Conservation (phyloP, 2,888 invertebrate genomes). For the Malthinus seriepunctatus region DNA sequence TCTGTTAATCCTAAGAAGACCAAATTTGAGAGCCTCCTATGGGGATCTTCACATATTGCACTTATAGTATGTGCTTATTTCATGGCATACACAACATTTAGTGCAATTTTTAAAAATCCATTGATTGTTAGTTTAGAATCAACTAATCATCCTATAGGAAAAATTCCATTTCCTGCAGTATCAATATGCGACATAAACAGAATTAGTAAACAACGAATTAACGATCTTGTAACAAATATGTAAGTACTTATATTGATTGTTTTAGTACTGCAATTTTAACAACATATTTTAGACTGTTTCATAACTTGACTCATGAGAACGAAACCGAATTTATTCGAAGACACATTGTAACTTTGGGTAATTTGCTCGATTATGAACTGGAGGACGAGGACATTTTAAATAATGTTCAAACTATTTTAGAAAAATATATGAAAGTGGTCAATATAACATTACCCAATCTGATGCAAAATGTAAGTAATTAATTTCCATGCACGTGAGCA, state of each 20-base stretch:
- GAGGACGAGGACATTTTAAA: neutral
- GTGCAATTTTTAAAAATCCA: neutral
- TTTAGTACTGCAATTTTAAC: neutral
- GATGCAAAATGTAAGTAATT: too few relatives aligned
- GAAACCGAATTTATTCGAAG: too few relatives aligned
- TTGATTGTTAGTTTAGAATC: constrained; percentile 10
- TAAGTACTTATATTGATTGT: constrained; percentile 2
- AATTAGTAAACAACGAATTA: constrained; percentile 11
- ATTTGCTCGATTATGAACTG: neutral
- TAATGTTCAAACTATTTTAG: neutral
- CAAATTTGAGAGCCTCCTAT: neutral
- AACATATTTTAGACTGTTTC: too few relatives aligned
- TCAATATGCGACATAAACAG: constrained; percentile 22
- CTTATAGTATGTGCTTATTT: neutral
- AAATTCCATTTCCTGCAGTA: constrained; percentile 15
- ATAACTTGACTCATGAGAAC: too few relatives aligned
- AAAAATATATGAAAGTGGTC: neutral
- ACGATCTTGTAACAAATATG: neutral
- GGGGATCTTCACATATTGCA: neutral
- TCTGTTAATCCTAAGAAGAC: neutral
- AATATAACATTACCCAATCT: neutral
- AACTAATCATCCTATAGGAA: constrained; percentile 1
- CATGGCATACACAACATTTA: neutral
- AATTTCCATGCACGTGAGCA: too few relatives aligned
- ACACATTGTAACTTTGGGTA: neutral